phyloP scores from a whole-genome alignment of 2,797 vertebrate genomes.

The Trematomus bernacchii region DNA sequence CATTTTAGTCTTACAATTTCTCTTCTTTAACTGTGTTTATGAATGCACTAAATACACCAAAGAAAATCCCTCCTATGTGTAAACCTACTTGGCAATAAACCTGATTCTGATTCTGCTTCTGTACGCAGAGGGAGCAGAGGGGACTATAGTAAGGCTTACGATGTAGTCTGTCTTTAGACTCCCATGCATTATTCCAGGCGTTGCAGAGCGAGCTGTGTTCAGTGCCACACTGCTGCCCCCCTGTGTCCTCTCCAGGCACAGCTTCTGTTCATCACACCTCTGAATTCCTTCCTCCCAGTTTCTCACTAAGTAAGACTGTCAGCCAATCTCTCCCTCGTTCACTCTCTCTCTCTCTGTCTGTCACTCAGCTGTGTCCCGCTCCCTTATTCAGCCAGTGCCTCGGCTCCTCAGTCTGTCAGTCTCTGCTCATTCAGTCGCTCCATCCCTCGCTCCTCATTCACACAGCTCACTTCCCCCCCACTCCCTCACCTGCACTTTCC shows the following conservation, averaged over 20 bases:
- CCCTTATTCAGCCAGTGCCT: constrained; percentile 60
- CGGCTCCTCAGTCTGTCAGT: constrained; percentile 62
- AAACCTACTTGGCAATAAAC: no score
- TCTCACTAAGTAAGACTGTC: constrained; percentile 71
- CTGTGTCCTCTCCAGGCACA: constrained; percentile 13
- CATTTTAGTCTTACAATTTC: no score
- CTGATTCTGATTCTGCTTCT: not conserved
- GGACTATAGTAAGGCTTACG: not conserved
- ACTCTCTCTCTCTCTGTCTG: constrained; percentile 50
- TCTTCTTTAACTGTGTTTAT: no score
- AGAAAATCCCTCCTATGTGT: no score
- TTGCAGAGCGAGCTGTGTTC: constrained; percentile 16
- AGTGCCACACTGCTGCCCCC: constrained; percentile 75
- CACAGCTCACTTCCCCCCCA: constrained; percentile 61
- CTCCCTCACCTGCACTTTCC: constrained; percentile 53
- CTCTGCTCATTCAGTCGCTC: constrained; percentile 56
- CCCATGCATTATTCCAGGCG: not conserved
- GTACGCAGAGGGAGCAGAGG: not conserved
- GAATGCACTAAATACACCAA: no score
- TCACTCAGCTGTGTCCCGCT: constrained; percentile 71
- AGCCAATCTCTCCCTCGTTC: constrained; percentile 60
- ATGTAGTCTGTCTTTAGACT: not conserved
- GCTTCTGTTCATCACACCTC: constrained; percentile 2
- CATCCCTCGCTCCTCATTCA: constrained; percentile 64
- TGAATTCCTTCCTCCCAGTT: constrained; percentile 40